Conservation (phyloP, 2,888 invertebrate species). For the Dicyrtomina minuta region DNA sequence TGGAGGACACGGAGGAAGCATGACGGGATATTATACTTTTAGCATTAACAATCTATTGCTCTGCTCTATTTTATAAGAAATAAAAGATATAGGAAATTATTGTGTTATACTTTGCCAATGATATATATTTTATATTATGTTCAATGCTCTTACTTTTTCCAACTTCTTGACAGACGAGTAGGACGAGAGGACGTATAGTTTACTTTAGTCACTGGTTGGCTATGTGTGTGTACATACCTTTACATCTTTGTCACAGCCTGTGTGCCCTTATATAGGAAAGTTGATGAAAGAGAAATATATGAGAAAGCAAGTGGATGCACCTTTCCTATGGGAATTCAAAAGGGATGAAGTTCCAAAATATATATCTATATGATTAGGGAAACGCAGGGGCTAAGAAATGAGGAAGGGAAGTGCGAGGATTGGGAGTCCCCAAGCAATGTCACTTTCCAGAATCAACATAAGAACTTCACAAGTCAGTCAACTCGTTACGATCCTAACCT, state of each 20-base stretch:
- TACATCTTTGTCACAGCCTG: not conserved
- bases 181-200: not conserved
- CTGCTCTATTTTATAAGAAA: not conserved
- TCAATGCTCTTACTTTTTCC: not conserved
- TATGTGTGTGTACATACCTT: not conserved
- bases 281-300: conserved; percentile 22
- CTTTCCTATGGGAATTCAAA: conserved; percentile 7
- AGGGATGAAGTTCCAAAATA: not conserved
- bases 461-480: conserved; percentile 17
- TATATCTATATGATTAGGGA: conserved; percentile 16
- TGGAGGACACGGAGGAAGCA: not conserved
- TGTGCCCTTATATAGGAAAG: not conserved
- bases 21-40: conserved; percentile 1
- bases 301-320: conserved; percentile 5
- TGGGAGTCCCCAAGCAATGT: conserved; percentile 20
- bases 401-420: not conserved
- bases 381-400: not conserved
- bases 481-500: conserved; percentile 3
- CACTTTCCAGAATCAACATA: conserved; percentile 18
- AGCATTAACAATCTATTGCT: not conserved
- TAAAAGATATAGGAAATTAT: not conserved
- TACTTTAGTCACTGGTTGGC: not conserved
- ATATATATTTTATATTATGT: too few relatives aligned
- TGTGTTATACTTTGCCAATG: not conserved
- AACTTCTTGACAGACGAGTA: not conserved